These are phyloP conservation scores for Drosophila quinaria DNA, from an alignment of 2,888 invertebrate genomes.

Conservation along the genomic window DNA sequence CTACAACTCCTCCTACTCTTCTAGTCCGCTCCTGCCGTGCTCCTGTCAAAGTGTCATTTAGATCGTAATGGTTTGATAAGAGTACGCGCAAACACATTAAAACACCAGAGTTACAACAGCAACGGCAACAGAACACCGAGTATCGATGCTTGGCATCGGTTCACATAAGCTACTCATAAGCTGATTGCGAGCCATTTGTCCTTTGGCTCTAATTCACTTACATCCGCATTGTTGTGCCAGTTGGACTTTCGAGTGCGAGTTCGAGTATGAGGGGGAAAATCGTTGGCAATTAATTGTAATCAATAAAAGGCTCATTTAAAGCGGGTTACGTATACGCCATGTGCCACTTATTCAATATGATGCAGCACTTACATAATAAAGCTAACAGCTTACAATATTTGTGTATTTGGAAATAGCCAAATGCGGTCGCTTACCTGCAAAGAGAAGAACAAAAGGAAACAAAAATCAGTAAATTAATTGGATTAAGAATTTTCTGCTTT, in stretches of 20 bases:
- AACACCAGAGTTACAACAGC: constrained; percentile 63
- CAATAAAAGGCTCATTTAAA: constrained; percentile 54
- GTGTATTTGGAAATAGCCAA: neutral
- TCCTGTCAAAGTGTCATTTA: constrained; percentile 86
- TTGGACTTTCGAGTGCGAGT: neutral
- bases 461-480: constrained; percentile 50
- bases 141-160: constrained; percentile 68
- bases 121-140: constrained; percentile 47
- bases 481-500: constrained; percentile 30
- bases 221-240: constrained; percentile 34
- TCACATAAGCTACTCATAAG: constrained; percentile 74
- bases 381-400: neutral
- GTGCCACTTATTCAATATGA: constrained; percentile 39
- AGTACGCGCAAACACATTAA: constrained; percentile 77
- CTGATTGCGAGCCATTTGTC: constrained; percentile 76
- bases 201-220: constrained; percentile 66
- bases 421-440: constrained; percentile 17
- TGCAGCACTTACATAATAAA: constrained; percentile 33
- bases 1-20: neutral
- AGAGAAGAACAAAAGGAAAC: constrained; percentile 21
- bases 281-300: constrained; percentile 67
- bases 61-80: constrained; percentile 86
- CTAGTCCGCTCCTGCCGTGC: constrained; percentile 58
- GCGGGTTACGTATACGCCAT: constrained; percentile 49
- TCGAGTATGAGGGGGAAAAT: constrained; percentile 32